These are phyloP conservation scores for Diarsia rubi DNA, from an alignment of 2,888 invertebrate species.

Conservation along the genomic window DNA sequence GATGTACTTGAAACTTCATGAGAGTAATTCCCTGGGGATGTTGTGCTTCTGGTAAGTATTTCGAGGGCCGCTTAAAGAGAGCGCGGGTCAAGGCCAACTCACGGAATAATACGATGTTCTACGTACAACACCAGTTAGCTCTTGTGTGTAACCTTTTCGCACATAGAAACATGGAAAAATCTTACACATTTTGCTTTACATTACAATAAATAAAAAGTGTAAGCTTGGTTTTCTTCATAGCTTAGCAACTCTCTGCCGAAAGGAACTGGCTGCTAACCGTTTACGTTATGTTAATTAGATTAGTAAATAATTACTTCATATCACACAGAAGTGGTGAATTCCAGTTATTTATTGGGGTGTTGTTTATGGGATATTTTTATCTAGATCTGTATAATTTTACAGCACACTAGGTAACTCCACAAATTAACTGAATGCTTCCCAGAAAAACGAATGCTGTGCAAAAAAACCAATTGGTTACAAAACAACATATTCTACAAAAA, in stretches of 20 bases:
- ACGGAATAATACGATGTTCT: conserved; percentile 60
- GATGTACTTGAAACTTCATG: conserved; percentile 45
- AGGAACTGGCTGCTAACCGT: not conserved
- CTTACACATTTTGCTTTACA: not conserved
- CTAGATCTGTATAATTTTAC: too few species aligned
- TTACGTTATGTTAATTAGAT: not conserved
- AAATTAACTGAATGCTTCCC: too few species aligned
- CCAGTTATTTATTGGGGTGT: not conserved
- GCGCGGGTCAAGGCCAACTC: conserved; percentile 67
- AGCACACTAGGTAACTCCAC: too few species aligned
- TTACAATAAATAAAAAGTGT: not conserved
- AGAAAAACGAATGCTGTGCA: too few species aligned
- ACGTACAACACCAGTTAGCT: conserved; percentile 63
- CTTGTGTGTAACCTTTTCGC: conserved; percentile 46
- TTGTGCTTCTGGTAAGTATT: conserved; percentile 56
- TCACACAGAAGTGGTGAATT: not conserved
- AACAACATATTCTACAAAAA: too few species aligned
- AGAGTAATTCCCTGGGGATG: conserved; percentile 50
- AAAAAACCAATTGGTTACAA: too few species aligned
- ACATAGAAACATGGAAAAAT: conserved; percentile 19
- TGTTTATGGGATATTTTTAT: too few species aligned
- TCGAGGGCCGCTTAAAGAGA: conserved; percentile 50
- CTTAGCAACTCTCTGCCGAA: not conserved
- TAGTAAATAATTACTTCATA: not conserved
- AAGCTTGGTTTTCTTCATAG: conserved; percentile 8